Conservation (phyloP, 2,888 invertebrate genomes). For the Platypus cylindrus region DNA sequence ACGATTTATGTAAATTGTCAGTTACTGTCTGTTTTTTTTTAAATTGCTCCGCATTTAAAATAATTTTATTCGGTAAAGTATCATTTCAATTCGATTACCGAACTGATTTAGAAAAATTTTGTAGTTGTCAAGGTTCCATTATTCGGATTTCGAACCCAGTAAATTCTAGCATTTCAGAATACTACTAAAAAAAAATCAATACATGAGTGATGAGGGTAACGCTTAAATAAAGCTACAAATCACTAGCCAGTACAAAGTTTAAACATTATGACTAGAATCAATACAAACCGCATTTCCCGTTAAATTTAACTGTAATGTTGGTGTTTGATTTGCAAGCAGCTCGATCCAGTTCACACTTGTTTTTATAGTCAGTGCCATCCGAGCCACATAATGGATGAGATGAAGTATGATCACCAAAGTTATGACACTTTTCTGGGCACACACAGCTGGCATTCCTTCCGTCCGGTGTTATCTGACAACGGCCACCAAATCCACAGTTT, state of each 20-base stretch:
- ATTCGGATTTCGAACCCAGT: no score
- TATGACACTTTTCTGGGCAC: conserved; percentile 66
- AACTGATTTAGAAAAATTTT: no score
- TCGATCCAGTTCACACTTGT: conserved; percentile 71
- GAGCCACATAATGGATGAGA: conserved; percentile 70
- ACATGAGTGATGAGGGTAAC: not conserved
- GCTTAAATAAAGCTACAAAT: conserved; percentile 1
- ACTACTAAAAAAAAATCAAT: not conserved
- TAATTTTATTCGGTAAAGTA: no score
- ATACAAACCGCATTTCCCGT: conserved; percentile 75
- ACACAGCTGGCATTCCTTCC: conserved; percentile 63
- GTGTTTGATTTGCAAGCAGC: conserved; percentile 62
- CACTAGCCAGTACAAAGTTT: no score
- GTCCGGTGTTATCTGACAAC: conserved; percentile 53
- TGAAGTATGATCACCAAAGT: conserved; percentile 71
- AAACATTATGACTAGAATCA: no score
- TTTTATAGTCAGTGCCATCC: conserved; percentile 73
- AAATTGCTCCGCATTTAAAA: no score
- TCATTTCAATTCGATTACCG: no score
- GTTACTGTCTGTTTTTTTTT: no score
- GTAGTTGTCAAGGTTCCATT: no score
- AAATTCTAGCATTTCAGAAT: no score
- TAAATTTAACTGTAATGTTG: conserved; percentile 69
- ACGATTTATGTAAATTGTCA: no score
- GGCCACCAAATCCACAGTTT: conserved; percentile 55